Conservation (phyloP, 2,113 vertebrate species). For the Mirza zaza region DNA sequence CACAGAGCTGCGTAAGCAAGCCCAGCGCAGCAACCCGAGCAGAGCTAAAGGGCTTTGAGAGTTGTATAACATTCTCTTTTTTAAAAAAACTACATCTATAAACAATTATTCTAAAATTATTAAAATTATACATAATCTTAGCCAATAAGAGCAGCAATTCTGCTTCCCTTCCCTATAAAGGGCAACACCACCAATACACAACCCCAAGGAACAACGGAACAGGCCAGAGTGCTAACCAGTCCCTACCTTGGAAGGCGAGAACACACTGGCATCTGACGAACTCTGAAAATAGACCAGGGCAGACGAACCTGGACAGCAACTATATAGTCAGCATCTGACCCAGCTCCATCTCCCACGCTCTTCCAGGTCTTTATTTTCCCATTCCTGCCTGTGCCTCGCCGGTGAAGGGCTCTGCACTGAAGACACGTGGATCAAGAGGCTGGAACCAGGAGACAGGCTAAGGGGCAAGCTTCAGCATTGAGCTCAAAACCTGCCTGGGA, state of each 20-base stretch:
- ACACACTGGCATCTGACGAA: rapidly evolving
- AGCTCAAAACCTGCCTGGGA: background rate
- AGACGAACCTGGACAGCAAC: background rate
- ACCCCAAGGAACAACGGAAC: background rate
- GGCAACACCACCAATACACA: background rate
- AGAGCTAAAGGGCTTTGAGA: background rate
- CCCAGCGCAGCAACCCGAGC: background rate
- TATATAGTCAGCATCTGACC: background rate
- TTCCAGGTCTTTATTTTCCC: background rate
- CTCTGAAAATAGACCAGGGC: background rate
- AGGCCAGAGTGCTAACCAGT: background rate
- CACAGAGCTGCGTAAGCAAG: background rate
- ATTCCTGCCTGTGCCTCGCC: background rate
- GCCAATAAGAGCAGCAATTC: background rate
- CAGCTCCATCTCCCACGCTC: background rate
- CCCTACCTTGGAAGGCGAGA: background rate
- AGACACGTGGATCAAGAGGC: background rate
- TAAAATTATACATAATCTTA: background rate
- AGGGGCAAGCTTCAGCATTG: background rate
- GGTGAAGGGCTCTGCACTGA: background rate
- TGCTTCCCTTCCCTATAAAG: background rate
- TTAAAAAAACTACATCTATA: background rate
- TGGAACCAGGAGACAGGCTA: background rate
- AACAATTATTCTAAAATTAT: background rate
- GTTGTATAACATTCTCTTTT: background rate